A percentile compares a stretch with the other conserved stretches of the same genome.
phyloP scores from a whole-genome alignment of 2,797 vertebrate species.

The Chaunax sp. region DNA sequence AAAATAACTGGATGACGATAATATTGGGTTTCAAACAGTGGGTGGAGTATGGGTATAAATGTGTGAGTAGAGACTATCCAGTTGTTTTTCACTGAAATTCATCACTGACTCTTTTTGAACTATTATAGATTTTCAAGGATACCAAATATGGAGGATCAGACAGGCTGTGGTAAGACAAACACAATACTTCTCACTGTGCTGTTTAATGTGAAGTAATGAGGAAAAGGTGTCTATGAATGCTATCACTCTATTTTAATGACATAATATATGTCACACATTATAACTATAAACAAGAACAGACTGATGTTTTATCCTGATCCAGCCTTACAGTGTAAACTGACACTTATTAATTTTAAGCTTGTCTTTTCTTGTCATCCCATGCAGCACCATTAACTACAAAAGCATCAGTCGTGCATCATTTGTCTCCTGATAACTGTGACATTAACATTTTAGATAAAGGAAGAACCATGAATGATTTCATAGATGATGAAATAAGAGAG shows the following conservation, averaged over 20 bases:
- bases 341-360: background rate
- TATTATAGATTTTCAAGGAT: background rate
- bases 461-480: conserved; percentile 18
- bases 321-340: background rate
- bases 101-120: background rate
- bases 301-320: no score
- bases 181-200: no score
- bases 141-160: background rate
- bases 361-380: conserved; percentile 1
- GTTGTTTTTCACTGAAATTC: background rate
- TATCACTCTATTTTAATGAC: background rate
- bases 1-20: no score
- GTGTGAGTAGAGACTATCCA: background rate
- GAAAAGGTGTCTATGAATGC: no score
- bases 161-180: background rate
- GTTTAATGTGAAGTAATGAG: background rate
- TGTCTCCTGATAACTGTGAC: background rate
- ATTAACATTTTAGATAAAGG: conserved; percentile 23
- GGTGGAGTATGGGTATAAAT: background rate
- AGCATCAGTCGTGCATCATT: background rate
- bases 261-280: no score
- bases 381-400: background rate
- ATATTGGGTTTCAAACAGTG: background rate
- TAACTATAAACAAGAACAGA: no score
- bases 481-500: conserved; percentile 33